Conservation (phyloP, 2,888 invertebrate species). For the Rugalucina vietnamica region DNA sequence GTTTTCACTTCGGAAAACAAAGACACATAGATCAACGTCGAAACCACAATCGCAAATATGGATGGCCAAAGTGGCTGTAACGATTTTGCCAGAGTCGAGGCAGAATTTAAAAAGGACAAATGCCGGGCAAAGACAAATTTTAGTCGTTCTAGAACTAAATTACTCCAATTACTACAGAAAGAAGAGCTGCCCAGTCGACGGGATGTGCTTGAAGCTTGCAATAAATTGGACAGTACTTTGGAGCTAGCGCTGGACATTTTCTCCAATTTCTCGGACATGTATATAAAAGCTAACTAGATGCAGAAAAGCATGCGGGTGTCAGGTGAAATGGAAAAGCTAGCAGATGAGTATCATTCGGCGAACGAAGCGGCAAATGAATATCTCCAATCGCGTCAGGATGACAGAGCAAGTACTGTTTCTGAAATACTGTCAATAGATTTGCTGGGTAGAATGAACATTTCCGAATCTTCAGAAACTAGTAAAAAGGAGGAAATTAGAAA, state of each 20-base stretch:
- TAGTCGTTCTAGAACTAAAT: not conserved
- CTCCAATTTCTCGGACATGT: not conserved
- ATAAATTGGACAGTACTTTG: not conserved
- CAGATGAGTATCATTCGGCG: not conserved
- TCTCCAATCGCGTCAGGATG: not conserved
- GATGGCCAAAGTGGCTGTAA: not conserved
- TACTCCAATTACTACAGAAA: not conserved
- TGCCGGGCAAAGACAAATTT: not conserved
- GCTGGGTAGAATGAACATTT: not conserved
- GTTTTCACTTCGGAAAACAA: no score
- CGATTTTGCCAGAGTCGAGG: not conserved
- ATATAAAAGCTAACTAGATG: not conserved
- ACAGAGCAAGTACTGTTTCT: not conserved
- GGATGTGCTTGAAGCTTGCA: not conserved
- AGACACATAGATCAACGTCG: not conserved
- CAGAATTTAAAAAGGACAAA: not conserved
- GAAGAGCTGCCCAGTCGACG: not conserved
- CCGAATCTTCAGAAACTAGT: not conserved
- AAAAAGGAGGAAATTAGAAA: not conserved
- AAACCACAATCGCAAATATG: not conserved
- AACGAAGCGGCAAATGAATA: not conserved
- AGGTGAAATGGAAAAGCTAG: not conserved
- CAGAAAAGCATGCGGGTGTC: not conserved
- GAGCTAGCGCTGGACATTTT: not conserved
- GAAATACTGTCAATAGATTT: not conserved